Base-by-base conservation (phyloP, 1,140 invertebrate species). In the Muscidifurax raptorellus region DNA sequence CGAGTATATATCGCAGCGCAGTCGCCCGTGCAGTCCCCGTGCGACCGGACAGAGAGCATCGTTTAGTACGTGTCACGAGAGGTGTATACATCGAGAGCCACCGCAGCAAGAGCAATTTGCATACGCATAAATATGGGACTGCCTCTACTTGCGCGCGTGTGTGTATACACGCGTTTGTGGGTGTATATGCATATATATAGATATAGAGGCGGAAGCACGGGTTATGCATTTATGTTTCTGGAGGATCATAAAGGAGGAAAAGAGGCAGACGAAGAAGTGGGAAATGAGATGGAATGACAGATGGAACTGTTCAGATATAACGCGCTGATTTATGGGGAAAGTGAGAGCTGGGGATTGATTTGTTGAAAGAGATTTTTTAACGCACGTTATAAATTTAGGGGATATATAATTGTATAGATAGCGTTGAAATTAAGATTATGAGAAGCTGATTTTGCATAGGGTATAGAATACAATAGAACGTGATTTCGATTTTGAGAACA, bases 31-130 rank as follows among this genome's bases (percentile, higher is more conserved):
- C 44, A 59, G 52, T 59, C 52, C n/a, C 52, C 52, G 52, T 59
- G 52, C 52, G 52, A 59, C 52, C 52, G 52, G 47, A 59, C 18
- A 59, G 18, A 22, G 52, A 59, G 52, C 18, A 59, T 59, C 52
- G 52, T 59, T 59, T 59, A 59, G 52, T 59, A 59, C 52, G 52
- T 59, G 52, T 59, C 52, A 59, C 52, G 52, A 59, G 18, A 59
- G 52, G 52, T 59, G 52, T 59, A 59, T 59, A 59, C 52, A 59
- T 59, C 52, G 52, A 59, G 32, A 74, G 32, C 71, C 28, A 74
- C 71, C 15, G 71, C 30, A 84, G 86, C 84, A 86, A 78, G 83
- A 84, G 82, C 67, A 83, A 87, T 88, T 88, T 87, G 86, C 88
- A 88, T 88, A 87, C 82, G 81, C 86, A 85, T 82, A 82, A 86